Evolutionary conservation across 2,888 invertebrate species (phyloP).

Genomic region (Podabrus alpinus): DNA sequence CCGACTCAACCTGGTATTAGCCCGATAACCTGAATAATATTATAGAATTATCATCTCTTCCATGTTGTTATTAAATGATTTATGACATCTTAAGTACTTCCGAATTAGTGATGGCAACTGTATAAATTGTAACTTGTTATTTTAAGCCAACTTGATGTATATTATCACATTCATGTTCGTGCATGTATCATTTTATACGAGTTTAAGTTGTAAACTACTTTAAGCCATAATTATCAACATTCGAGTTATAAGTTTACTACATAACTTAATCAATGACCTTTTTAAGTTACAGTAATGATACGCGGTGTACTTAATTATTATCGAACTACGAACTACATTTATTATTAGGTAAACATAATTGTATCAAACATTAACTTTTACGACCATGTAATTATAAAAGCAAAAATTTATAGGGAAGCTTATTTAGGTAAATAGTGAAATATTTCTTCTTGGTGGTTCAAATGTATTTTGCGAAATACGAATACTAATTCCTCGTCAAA

Average conservation of each 20-base stretch:
- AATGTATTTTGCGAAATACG: conserved; percentile 4
- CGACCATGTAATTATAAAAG: neutral
- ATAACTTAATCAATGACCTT: neutral
- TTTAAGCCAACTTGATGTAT: neutral
- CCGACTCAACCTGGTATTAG: conserved; percentile 24
- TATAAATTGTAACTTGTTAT: neutral
- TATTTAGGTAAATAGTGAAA: neutral
- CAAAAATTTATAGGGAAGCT: neutral
- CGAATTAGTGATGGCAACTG: conserved; percentile 12
- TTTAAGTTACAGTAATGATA: neutral
- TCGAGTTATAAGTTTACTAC: neutral
- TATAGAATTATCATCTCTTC: conserved; percentile 21
- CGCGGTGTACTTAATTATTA: neutral
- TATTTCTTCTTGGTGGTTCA: neutral
- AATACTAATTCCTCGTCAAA: conserved; percentile 12
- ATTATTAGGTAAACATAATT: too few relatives aligned
- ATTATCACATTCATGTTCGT: conserved; percentile 3
- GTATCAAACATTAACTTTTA: neutral
- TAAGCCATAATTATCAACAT: neutral
- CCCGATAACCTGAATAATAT: conserved; percentile 25
- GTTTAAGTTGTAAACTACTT: neutral
- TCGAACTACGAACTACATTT: too few relatives aligned
- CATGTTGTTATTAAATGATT: conserved; percentile 22
- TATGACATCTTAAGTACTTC: conserved; percentile 19
- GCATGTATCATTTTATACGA: conserved; percentile 4